Evolutionary conservation across 2,797 vertebrate genomes (phyloP).

Genomic region (Takifugu rubripes): DNA sequence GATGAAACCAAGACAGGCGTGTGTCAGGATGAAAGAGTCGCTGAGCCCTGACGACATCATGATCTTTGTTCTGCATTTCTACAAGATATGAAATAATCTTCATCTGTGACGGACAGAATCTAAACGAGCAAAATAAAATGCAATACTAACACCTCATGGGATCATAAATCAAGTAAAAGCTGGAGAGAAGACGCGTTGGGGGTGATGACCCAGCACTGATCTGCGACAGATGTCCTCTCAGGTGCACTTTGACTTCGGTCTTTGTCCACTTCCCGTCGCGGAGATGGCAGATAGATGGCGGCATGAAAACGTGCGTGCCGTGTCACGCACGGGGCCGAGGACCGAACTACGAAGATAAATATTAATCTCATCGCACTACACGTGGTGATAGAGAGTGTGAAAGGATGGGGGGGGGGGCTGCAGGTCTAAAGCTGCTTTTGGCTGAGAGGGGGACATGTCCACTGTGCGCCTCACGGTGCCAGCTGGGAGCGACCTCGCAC

Average conservation of each 20-base stretch:
- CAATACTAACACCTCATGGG: neutral
- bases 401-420: slow-evolving; percentile 8
- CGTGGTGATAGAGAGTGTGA: slow-evolving; percentile 10
- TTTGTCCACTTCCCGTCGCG: slow-evolving; percentile 42
- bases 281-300: neutral
- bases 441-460: slow-evolving; percentile 14
- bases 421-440: slow-evolving; percentile 33
- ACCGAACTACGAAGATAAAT: slow-evolving; percentile 45
- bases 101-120: neutral
- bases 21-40: no score
- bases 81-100: neutral
- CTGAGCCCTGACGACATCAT: no score
- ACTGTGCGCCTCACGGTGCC: slow-evolving; percentile 30
- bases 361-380: slow-evolving; percentile 59
- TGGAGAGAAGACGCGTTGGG: no score
- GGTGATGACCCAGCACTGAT: slow-evolving; percentile 10
- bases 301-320: slow-evolving; percentile 45
- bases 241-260: slow-evolving; percentile 32
- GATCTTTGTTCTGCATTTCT: neutral
- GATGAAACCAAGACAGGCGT: no score
- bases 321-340: slow-evolving; percentile 31
- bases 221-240: slow-evolving; percentile 51
- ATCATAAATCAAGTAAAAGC: neutral
- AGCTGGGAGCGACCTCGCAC: slow-evolving; percentile 56
- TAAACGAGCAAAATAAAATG: neutral